These are phyloP conservation scores for Parazoanthus atlanticus DNA, from an alignment of 92 coral and sea anemone genomes.

Conservation along the genomic window DNA sequence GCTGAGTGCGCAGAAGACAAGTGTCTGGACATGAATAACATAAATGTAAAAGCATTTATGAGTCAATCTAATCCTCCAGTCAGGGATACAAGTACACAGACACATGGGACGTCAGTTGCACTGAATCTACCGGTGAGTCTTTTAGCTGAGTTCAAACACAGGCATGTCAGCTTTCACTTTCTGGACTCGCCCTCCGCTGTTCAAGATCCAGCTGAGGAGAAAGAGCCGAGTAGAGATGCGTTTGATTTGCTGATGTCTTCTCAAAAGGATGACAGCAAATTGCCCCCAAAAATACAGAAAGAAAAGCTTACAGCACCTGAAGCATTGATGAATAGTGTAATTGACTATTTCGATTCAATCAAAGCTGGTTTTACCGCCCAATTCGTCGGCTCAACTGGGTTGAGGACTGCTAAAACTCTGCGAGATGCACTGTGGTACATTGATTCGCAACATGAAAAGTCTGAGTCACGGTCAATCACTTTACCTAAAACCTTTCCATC, in stretches of 20 bases:
- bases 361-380: constrained; percentile 5
- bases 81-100: neutral
- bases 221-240: neutral
- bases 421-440: constrained; percentile 18
- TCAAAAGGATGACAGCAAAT: neutral
- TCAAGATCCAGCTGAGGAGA: neutral
- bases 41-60: neutral
- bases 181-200: neutral
- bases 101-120: neutral
- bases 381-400: neutral
- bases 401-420: neutral
- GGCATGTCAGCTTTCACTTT: neutral
- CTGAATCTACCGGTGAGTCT: neutral
- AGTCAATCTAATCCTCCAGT: neutral
- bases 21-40: neutral
- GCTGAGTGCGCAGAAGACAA: constrained; percentile 4
- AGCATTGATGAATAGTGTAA: neutral
- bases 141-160: neutral
- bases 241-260: constrained; percentile 1
- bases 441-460: neutral
- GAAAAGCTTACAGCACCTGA: neutral
- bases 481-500: neutral
- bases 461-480: neutral
- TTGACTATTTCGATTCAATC: neutral
- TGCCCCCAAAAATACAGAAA: constrained; percentile 1